Conservation (phyloP, 2,113 vertebrate species). For the Lota lota region DNA sequence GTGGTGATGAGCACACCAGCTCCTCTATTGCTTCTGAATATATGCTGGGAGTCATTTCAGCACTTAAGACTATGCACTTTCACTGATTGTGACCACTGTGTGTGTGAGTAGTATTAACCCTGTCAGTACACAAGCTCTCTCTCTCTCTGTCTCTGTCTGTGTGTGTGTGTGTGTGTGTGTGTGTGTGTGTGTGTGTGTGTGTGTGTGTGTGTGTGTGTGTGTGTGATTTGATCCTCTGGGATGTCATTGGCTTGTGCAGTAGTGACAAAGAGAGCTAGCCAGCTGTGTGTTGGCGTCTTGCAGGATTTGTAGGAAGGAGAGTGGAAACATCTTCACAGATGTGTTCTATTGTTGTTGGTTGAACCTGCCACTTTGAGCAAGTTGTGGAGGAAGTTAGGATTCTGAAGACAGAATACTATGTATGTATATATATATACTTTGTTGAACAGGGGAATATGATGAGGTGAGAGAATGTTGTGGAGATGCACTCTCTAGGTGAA, state of each 20-base stretch:
- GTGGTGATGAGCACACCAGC: too few species aligned
- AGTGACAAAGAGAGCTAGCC: too few species aligned
- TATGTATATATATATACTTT: too few species aligned
- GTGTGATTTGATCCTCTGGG: neutral
- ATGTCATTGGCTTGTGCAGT: neutral
- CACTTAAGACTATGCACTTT: slow-evolving; percentile 41
- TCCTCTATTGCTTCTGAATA: slow-evolving; percentile 38
- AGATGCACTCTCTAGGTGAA: too few species aligned
- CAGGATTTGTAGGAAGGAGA: too few species aligned
- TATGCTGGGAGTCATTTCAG: slow-evolving; percentile 43
- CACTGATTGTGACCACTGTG: slow-evolving; percentile 51
- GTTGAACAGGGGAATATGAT: too few species aligned
- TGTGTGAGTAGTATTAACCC: neutral
- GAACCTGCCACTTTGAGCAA: neutral
- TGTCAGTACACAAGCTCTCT: too few species aligned
- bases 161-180: neutral
- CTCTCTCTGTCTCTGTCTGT: too few species aligned
- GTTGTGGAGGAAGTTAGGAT: neutral
- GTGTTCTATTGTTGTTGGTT: neutral
- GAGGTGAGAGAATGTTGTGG: too few species aligned
- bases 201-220: too few species aligned
- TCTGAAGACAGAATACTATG: neutral
- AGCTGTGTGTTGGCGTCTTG: too few species aligned
- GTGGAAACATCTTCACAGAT: neutral
- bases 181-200: too few species aligned